Evolutionary conservation across 2,797 vertebrate species (phyloP).

Genomic region (Anas bahamensis): DNA sequence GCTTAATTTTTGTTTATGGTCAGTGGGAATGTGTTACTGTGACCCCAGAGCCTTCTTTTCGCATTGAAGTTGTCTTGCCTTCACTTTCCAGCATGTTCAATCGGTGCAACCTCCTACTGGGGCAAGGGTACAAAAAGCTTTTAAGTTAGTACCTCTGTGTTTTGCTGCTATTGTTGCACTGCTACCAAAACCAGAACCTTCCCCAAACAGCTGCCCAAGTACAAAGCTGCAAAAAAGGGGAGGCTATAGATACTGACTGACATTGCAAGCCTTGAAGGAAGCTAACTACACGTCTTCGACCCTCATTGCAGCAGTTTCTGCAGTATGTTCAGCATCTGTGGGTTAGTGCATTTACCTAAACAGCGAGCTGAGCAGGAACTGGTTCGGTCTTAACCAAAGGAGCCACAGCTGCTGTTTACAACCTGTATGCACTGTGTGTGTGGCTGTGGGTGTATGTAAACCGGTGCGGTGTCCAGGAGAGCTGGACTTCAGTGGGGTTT

Average conservation of each 20-base stretch:
- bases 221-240: background rate
- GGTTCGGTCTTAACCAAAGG: background rate
- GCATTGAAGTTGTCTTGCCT: background rate
- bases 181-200: background rate
- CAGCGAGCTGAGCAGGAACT: background rate
- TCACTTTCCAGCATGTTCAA: background rate
- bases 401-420: background rate
- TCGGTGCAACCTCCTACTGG: background rate
- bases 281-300: background rate
- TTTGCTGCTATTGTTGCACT: background rate
- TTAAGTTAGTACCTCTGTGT: background rate
- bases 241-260: fast-evolving
- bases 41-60: background rate
- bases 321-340: background rate
- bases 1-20: background rate
- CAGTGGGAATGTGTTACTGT: background rate
- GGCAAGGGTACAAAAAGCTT: background rate
- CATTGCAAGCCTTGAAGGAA: background rate
- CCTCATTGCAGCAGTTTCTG: background rate
- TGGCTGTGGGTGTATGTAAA: background rate
- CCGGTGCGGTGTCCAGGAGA: background rate
- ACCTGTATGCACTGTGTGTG: fast-evolving
- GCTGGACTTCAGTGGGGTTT: background rate
- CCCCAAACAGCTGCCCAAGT: background rate
- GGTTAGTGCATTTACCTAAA: fast-evolving